Evolutionary conservation across 2,888 invertebrate species (phyloP), one percentile per base, ranked within the genome.

Genomic region (Synanthedon formicaeformis): DNA sequence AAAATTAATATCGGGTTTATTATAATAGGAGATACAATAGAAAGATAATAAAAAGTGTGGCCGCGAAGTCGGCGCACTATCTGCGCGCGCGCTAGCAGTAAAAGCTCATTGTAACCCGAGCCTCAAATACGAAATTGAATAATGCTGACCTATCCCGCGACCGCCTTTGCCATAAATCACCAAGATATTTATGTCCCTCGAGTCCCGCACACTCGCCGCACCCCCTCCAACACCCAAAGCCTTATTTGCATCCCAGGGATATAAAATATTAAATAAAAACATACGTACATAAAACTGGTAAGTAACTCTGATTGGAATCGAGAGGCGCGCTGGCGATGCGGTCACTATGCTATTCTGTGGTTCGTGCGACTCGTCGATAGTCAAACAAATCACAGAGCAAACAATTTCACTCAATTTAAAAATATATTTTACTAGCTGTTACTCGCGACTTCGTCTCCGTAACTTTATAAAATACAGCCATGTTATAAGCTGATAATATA

Each of bases 121-220:
- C 75, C 77, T 86, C 84, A 84, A 87, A 87, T 85, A 86, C 84
- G 84, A 86, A 87, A 86, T 86, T 86, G 86, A 86, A 87, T 86
- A 86, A 87, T 86, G 84, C 86, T 86, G 86, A 87, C 87, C 87
- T 87, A 87, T 87, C 86, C 86, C 81, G 84, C 85, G 85, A 83
- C 87, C 86, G 81, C 82, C 78, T 80, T 72, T 75, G 66, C 71
- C 85, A 80, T 87, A 87, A 87, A 86, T 87, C 86, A 87, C 84
- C 73, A 75, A 84, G 86, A 87, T 87, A 86, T 87, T 86, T 86
- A 86, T 86, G 86, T 86, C 81, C 82, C 78, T 74, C 75, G 61
- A 70, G 69, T 75, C 77, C 77, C 77, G 71, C 76, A 55, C 57
- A 63, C 64, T 60, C 56, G 63, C 70, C 67, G 58, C 71, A 66